Evolutionary conservation across 2,113 vertebrate genomes (phyloP).

Genomic region (Eonycteris spelaea): DNA sequence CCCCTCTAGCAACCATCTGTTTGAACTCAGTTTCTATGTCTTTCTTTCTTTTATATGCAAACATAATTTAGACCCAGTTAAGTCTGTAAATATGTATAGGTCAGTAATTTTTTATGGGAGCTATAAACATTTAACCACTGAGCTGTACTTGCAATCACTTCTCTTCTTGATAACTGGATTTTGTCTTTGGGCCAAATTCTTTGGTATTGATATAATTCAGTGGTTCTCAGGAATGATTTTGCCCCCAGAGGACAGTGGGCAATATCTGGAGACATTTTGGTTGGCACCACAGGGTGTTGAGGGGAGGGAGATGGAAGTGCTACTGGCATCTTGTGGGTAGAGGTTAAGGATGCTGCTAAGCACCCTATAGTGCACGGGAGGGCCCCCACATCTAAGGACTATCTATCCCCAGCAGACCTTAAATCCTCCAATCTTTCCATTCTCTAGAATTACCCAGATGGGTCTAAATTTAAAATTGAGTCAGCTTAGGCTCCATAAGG

Average conservation of each 20-base stretch:
- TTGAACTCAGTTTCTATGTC: neutral
- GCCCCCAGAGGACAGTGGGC: too few relatives aligned
- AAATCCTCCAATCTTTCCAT: neutral
- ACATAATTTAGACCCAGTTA: neutral
- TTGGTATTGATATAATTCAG: neutral
- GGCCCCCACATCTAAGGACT: neutral
- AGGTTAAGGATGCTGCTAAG: neutral
- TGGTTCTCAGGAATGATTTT: neutral
- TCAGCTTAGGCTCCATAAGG: neutral
- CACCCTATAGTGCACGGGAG: fast-evolving
- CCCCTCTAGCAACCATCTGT: neutral
- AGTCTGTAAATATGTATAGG: neutral
- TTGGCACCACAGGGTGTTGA: neutral
- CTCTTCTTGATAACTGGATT: neutral
- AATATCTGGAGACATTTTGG: neutral
- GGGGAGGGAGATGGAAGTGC: neutral
- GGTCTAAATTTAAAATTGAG: neutral
- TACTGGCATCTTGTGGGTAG: neutral
- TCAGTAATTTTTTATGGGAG: neutral
- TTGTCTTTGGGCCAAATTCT: neutral
- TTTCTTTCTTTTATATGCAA: neutral
- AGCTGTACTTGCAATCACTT: neutral
- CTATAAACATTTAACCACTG: neutral
- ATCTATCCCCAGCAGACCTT: neutral
- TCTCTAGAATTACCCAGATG: neutral